Evolutionary conservation across 2,888 invertebrate species (phyloP), one percentile per base, ranked within the genome.

Genomic region (Monochamus alternatus): DNA sequence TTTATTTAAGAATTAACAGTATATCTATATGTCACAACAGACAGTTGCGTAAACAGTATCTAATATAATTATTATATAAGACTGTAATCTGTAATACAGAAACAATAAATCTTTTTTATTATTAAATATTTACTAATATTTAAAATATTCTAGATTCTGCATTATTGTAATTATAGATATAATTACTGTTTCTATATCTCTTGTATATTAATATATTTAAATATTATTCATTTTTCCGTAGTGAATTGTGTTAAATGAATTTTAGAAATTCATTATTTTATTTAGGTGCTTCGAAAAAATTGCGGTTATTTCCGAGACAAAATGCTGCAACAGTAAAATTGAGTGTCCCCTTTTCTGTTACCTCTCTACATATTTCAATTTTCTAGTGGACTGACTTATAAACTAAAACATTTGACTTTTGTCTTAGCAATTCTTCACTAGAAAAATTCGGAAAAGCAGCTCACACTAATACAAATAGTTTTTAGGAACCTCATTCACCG

Each of bases 401-500:
- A 47, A 47, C 47, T 47, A 47, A 47, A 47, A 47, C 12, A 12
- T 47, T 47, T 47, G 22, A 58, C 22, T 58, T 30, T 5, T 59
- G 31, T 59, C 59, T 59, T 30, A 59, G n/a, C 8, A 30, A 12
- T 51, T 51, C 51, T 9, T 10, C 51, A 10, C 51, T 31, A n/a
- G 32, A 66, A 52, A 7, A 52, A 44, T 63, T 43, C 22, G 12
- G 31, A 14, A n/a, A 22, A 55, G 43, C n/a, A 68, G 9, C 14
- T 14, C 10, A n/a, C 32, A 51, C 89, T 90, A 93, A 90, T 97
- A 97, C 80, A 97, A 91, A 90, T 96, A 97, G 89, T 97, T 97
- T 87, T 95, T 95, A 79, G 96, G 95, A 84, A 94, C 93, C 86
- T 95, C 95, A 81, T 95, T 95, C 69, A 94, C 92, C 2, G 96